phyloP scores from a whole-genome alignment of 2,797 vertebrate genomes.

The Takifugu ocellatus region DNA sequence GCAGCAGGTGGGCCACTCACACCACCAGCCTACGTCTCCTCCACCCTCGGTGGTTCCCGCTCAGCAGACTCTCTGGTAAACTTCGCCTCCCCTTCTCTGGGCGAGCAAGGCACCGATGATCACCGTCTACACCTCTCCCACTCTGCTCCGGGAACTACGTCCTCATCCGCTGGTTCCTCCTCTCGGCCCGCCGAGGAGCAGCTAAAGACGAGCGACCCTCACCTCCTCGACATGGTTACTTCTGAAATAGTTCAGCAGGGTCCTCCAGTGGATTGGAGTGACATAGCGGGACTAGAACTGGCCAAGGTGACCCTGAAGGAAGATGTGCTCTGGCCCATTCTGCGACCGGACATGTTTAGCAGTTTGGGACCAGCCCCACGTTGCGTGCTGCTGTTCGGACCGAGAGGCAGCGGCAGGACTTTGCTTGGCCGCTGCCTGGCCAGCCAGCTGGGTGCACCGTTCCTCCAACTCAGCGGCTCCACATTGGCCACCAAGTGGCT shows the following conservation, averaged over 20 bases:
- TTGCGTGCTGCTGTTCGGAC: slow-evolving; percentile 94
- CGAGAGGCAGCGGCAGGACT: slow-evolving; percentile 94
- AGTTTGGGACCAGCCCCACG: slow-evolving; percentile 88
- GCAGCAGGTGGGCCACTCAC: slow-evolving; percentile 82
- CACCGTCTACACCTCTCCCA: slow-evolving; percentile 88
- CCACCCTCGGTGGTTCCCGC: slow-evolving; percentile 83
- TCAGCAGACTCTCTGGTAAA: slow-evolving; percentile 86
- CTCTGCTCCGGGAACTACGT: slow-evolving; percentile 78
- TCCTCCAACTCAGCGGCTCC: slow-evolving; percentile 90
- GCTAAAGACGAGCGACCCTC: slow-evolving; percentile 93
- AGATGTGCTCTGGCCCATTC: slow-evolving; percentile 95
- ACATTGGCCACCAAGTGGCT: slow-evolving; percentile 95
- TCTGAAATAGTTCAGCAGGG: slow-evolving; percentile 95
- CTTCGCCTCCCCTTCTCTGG: slow-evolving; percentile 86
- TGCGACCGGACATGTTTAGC: slow-evolving; percentile 95
- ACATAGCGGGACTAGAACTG: slow-evolving; percentile 95
- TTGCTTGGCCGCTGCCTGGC: slow-evolving; percentile 93
- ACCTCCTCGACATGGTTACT: slow-evolving; percentile 95
- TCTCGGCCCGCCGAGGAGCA: slow-evolving; percentile 89
- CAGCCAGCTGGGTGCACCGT: slow-evolving; percentile 92
- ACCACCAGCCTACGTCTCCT: slow-evolving; percentile 88
- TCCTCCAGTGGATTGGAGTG: slow-evolving; percentile 94
- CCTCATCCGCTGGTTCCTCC: slow-evolving; percentile 87
- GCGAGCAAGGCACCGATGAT: slow-evolving; percentile 84
- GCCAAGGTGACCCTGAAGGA: slow-evolving; percentile 95